Evolutionary conservation across 2,888 invertebrate genomes (phyloP).

Genomic region (Pollenia griseotomentosa): DNA sequence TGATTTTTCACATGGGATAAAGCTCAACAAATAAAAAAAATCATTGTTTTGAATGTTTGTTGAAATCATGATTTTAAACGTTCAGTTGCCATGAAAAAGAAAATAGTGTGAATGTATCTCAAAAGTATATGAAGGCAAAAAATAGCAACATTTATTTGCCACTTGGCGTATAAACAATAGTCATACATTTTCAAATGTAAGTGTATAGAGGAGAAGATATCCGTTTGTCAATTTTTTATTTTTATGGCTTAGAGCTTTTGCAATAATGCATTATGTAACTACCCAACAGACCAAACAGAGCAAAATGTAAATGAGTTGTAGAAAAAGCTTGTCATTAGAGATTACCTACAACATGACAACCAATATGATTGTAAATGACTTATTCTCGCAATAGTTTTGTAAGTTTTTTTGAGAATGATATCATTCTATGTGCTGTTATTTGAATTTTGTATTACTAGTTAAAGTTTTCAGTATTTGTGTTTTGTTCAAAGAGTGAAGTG

Average conservation of each 20-base stretch:
- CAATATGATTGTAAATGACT: too few species aligned
- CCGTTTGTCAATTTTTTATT: slow-evolving; percentile 11
- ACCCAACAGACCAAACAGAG: too few species aligned
- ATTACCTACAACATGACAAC: too few species aligned
- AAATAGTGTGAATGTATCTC: not conserved
- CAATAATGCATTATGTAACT: too few species aligned
- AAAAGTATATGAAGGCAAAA: slow-evolving; percentile 28
- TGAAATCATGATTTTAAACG: slow-evolving; percentile 30
- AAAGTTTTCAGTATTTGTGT: too few species aligned
- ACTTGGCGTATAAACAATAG: slow-evolving; percentile 38
- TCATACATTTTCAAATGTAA: not conserved
- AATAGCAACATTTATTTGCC: slow-evolving; percentile 49
- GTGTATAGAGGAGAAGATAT: not conserved
- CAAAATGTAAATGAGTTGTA: too few species aligned
- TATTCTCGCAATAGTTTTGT: too few species aligned
- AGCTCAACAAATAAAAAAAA: slow-evolving; percentile 41
- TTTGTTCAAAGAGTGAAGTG: too few species aligned
- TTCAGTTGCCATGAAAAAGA: slow-evolving; percentile 36
- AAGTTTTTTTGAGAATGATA: too few species aligned
- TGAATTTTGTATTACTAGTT: too few species aligned
- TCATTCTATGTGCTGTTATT: too few species aligned
- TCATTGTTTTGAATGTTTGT: slow-evolving; percentile 15
- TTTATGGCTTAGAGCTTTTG: not conserved
- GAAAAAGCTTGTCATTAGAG: too few species aligned
- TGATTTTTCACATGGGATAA: slow-evolving; percentile 50